Percentiles rank a stretch among this genome's conserved stretches.
phyloP scores from a whole-genome alignment of 2,797 vertebrate species.

The Zalophus californianus region DNA sequence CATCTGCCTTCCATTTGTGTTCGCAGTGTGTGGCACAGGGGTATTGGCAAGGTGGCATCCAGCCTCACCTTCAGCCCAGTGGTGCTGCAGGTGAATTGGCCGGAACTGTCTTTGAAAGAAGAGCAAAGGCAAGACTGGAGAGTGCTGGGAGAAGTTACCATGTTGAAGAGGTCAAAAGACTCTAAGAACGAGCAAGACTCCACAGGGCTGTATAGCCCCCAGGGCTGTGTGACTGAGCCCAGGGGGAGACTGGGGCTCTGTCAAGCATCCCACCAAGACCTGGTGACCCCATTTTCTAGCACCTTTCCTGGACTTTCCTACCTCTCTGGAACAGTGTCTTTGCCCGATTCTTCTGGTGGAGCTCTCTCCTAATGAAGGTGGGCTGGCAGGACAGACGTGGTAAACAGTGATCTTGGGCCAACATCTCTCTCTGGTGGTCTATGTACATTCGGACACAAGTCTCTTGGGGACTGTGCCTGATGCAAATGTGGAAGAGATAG shows the following conservation, averaged over 20 bases:
- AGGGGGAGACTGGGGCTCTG: neutral
- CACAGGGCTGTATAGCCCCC: neutral
- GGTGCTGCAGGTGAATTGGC: neutral
- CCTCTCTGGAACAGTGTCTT: neutral
- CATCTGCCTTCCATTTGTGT: neutral
- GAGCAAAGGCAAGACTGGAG: neutral
- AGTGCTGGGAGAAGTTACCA: neutral
- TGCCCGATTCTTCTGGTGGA: neutral
- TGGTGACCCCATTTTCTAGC: neutral
- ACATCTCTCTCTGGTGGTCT: rapidly evolving
- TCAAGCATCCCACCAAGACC: too few species aligned
- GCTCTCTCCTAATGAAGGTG: neutral
- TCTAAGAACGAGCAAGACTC: neutral
- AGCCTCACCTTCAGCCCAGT: neutral
- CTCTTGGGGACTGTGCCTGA: neutral
- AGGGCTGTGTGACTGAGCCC: neutral
- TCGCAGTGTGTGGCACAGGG: neutral
- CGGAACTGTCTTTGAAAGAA: neutral
- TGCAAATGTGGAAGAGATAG: too few species aligned
- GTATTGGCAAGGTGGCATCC: neutral
- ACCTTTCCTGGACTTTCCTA: neutral
- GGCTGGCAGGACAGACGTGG: neutral
- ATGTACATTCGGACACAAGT: neutral
- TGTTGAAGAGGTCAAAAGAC: neutral
- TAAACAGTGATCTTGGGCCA: neutral